Conservation (phyloP, 2,888 invertebrate genomes). For the Latrodectus hesperus region DNA sequence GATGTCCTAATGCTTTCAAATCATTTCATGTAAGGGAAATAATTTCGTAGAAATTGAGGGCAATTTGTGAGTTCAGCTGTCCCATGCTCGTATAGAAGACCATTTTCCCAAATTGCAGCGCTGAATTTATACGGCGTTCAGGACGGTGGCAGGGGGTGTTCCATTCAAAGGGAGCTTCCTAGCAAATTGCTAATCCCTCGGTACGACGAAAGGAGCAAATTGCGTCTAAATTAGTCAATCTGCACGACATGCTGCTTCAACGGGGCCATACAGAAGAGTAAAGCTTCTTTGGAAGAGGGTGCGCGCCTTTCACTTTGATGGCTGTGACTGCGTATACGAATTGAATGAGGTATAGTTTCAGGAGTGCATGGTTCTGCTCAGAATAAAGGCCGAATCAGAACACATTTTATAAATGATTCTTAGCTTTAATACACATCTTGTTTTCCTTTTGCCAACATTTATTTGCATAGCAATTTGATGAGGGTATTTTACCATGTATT, state of each 20-base stretch:
- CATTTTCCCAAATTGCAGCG: constrained; percentile 17
- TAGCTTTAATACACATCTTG: too few species aligned
- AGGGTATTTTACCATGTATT: too few species aligned
- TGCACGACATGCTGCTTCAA: constrained; percentile 16
- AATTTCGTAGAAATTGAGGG: neutral
- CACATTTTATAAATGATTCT: too few species aligned
- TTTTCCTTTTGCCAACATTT: too few species aligned
- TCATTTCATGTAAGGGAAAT: neutral
- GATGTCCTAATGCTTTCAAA: too few species aligned
- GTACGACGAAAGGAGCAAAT: constrained; percentile 29
- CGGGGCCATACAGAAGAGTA: neutral
- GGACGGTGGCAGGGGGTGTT: neutral
- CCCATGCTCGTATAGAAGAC: neutral
- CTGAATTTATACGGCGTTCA: constrained; percentile 1
- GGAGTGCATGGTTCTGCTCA: too few species aligned
- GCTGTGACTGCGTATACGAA: neutral
- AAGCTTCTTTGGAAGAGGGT: constrained; percentile 11
- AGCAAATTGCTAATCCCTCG: constrained; percentile 25
- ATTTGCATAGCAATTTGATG: too few species aligned
- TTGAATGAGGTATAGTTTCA: neutral
- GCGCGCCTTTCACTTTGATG: neutral
- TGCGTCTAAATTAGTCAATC: constrained; percentile 52
- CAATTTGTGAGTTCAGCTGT: constrained; percentile 5
- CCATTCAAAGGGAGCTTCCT: neutral
- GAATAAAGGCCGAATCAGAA: too few species aligned